phyloP scores from a whole-genome alignment of 2,888 invertebrate genomes.

The Euproctis similis region DNA sequence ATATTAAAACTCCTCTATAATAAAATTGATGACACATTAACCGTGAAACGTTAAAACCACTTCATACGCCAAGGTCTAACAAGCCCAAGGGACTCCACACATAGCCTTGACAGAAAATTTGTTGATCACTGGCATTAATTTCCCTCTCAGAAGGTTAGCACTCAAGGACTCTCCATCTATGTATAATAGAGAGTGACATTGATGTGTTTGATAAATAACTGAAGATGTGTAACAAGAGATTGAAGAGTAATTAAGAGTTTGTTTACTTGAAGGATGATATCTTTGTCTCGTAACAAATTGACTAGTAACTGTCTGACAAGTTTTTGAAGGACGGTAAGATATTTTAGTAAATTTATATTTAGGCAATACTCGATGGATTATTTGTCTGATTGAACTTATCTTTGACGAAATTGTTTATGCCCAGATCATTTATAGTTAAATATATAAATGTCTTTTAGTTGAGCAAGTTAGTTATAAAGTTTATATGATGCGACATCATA shows the following conservation, averaged over 20 bases:
- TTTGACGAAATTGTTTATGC: too few species aligned
- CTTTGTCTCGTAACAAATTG: slow-evolving; percentile 3
- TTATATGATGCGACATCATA: too few species aligned
- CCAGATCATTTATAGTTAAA: too few species aligned
- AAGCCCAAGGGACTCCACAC: slow-evolving; percentile 26
- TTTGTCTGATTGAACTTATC: too few species aligned
- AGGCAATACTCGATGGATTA: too few species aligned
- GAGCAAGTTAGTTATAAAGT: too few species aligned
- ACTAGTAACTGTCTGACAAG: too few species aligned
- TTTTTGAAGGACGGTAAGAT: slow-evolving; percentile 4
- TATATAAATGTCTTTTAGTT: too few species aligned
- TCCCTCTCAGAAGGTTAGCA: slow-evolving; percentile 29
- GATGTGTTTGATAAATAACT: slow-evolving; percentile 25
- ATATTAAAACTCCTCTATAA: slow-evolving; percentile 13
- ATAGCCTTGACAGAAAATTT: slow-evolving; percentile 36
- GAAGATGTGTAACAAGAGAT: slow-evolving; percentile 13
- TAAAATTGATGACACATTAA: slow-evolving; percentile 10
- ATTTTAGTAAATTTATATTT: too few species aligned
- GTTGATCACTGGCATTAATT: slow-evolving; percentile 29
- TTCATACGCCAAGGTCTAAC: slow-evolving; percentile 23
- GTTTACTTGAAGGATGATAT: slow-evolving; percentile 5
- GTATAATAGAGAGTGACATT: slow-evolving; percentile 28
- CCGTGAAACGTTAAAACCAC: slow-evolving; percentile 12
- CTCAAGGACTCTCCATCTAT: slow-evolving; percentile 21
- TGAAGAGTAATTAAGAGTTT: slow-evolving; percentile 9